Evolutionary conservation across 2,113 vertebrate genomes (phyloP).

Genomic region (Anthoscopus minutus): DNA sequence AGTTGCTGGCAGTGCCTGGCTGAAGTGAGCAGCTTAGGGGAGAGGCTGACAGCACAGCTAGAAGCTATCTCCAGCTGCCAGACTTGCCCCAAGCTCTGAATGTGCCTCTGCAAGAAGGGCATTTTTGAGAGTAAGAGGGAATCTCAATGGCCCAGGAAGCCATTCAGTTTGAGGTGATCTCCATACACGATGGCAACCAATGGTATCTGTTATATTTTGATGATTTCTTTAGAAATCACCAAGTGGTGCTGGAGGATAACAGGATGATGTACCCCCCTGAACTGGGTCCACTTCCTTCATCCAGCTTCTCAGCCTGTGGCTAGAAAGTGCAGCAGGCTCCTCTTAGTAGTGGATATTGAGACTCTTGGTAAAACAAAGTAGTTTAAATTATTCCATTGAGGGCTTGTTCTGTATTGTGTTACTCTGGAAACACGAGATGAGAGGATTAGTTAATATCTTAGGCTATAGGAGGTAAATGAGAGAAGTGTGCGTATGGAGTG

Average conservation of each 20-base stretch:
- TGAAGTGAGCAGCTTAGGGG: too few relatives aligned
- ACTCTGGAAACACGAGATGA: neutral
- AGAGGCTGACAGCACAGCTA: neutral
- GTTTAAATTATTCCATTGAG: neutral
- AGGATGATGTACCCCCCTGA: fast-evolving
- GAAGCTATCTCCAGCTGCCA: neutral
- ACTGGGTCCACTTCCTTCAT: too few relatives aligned
- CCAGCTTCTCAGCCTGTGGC: neutral
- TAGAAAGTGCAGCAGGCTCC: neutral
- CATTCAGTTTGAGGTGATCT: neutral
- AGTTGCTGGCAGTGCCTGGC: too few relatives aligned
- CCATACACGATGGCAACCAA: neutral
- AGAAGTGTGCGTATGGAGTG: neutral
- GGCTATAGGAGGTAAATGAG: neutral
- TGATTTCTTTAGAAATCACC: neutral
- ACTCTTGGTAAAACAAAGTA: neutral
- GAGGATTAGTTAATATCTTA: neutral
- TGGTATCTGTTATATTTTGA: neutral
- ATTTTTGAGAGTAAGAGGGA: neutral
- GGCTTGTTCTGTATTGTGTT: neutral
- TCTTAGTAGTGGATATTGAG: fast-evolving
- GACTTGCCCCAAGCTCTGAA: too few relatives aligned
- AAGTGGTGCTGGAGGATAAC: neutral
- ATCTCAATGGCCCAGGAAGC: neutral
- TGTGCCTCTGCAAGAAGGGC: neutral